Conservation (phyloP, 2,113 vertebrate genomes). For the Pogona vitticeps region DNA sequence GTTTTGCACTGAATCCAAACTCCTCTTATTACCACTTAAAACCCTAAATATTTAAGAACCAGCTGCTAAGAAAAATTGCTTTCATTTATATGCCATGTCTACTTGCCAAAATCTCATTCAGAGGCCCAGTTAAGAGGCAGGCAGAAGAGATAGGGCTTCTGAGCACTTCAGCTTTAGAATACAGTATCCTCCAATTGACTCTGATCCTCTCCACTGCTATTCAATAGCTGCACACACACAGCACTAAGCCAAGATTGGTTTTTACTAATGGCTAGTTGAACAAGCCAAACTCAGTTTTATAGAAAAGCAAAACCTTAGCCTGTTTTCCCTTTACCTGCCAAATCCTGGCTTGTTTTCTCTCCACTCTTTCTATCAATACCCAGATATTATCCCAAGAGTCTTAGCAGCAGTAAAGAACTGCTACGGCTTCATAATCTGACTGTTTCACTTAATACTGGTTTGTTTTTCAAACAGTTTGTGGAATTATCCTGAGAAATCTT, state of each 20-base stretch:
- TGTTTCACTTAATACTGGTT: neutral
- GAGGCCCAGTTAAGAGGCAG: no score
- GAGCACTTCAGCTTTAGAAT: no score
- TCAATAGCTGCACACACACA: neutral
- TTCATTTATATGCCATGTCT: no score
- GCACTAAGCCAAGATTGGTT: neutral
- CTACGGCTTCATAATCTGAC: neutral
- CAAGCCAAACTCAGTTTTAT: neutral
- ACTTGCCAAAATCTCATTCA: no score
- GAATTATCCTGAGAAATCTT: neutral
- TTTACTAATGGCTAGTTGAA: no score
- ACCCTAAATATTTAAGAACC: no score
- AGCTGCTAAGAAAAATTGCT: neutral
- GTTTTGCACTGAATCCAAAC: no score
- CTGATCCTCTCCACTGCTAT: no score
- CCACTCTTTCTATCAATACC: neutral
- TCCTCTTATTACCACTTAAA: no score
- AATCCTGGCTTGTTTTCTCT: neutral
- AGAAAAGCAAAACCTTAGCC: neutral
- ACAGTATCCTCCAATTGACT: no score
- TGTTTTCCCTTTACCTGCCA: neutral
- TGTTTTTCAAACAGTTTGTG: neutral
- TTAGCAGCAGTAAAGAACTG: neutral
- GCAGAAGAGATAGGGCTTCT: no score
- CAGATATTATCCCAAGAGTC: neutral